These are phyloP conservation scores for Folsomia manolachei DNA, from an alignment of 2,888 invertebrate genomes.

Conservation along the genomic window DNA sequence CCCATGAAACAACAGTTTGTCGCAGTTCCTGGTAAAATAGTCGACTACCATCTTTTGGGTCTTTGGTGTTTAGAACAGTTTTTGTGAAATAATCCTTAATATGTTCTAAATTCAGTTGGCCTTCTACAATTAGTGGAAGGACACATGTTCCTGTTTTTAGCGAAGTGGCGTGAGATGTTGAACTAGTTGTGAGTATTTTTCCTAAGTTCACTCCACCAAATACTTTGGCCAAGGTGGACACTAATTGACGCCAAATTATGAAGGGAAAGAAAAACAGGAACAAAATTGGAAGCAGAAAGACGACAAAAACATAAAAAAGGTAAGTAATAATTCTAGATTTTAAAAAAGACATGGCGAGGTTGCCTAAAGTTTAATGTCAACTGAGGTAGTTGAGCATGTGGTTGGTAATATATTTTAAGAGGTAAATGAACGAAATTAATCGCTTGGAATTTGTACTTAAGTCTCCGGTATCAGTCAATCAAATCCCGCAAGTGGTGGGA, in stretches of 20 bases:
- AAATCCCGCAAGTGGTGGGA: too few relatives aligned
- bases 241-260: not conserved
- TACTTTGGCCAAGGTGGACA: not conserved
- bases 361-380: too few relatives aligned
- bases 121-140: not conserved
- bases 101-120: not conserved
- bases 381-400: too few relatives aligned
- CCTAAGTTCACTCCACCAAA: not conserved
- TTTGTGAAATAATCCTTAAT: not conserved
- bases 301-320: not conserved
- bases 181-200: not conserved
- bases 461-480: too few relatives aligned
- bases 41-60: too few relatives aligned
- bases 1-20: not conserved
- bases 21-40: not conserved
- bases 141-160: not conserved
- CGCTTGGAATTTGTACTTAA: too few relatives aligned
- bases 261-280: not conserved
- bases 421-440: too few relatives aligned
- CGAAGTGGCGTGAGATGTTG: not conserved
- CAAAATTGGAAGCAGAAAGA: not conserved
- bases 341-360: too few relatives aligned
- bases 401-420: too few relatives aligned
- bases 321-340: not conserved
- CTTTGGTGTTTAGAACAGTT: not conserved